Base-by-base conservation (phyloP, 2,113 vertebrate species). In the Megaceryle maxima region DNA sequence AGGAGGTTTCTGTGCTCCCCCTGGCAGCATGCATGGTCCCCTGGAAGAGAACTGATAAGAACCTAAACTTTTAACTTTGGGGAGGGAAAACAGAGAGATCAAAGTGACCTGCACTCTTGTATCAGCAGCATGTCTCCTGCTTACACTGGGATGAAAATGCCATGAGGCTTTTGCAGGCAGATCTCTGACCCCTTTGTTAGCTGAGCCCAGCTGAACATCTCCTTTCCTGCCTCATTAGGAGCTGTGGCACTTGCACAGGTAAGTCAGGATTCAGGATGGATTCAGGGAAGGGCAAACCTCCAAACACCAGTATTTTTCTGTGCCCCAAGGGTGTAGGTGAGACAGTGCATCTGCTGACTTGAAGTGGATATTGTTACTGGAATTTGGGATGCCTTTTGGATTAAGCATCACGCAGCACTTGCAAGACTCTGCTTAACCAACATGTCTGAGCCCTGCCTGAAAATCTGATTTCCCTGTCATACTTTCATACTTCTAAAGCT, bases 371-470 rank as follows among this genome's bases (percentile, higher is more conserved):
- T n/a, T 35, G 13, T 94, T 87, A 86, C 26, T 64, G 86, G 79
- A 75, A 93, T 94, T 68, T 66, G 53, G 88, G 77, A 96, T 96
- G 83, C 94, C 88, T 95, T 93, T 87, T 0, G 15, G 83, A 87
- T 95, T 94, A 95, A 94, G 69, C 90, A 88, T 92, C 83, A 37
- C 1, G 15, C 73, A 75, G 86, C 0, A 0, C 80, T 90, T 80
- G 60, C 86, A 90, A 87, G 66, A 66, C 62, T 87, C 69, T 69
- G 78, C 57, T 94, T 96, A 94, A 48, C 83, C 1, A 15, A 88
- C 96, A 90, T 84, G 96, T 64, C 94, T 96, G 95, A 94, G 92
- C 90, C 88, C 80, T 81, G 86, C 90, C 80, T 91, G 69, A 84
- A 72, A 91, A 93, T 92, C 86, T 90, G 69, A 93, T 95, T 60